Percentiles rank a stretch among this genome's conserved stretches.
Evolutionary conservation across 2,113 vertebrate genomes (phyloP).

Genomic region (Eretmochelys imbricata): DNA sequence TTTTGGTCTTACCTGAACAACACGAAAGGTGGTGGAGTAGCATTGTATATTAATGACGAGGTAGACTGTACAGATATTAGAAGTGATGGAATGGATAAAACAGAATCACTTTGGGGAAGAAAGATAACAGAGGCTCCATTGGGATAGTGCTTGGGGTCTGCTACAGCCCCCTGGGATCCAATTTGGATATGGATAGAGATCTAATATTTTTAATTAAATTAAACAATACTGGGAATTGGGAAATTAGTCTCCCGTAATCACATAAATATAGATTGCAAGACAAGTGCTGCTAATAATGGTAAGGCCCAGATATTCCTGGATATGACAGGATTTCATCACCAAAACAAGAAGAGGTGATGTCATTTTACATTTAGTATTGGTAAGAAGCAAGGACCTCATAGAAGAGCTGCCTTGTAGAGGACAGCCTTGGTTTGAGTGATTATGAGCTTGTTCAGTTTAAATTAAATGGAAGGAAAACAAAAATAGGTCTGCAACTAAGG

Average conservation of each 20-base stretch:
- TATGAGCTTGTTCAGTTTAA: too few relatives aligned
- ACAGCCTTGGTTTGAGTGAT: too few relatives aligned
- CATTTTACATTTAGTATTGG: too few relatives aligned
- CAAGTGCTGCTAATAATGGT: not conserved
- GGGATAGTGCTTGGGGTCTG: not conserved
- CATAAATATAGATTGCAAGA: too few relatives aligned
- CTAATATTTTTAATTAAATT: not conserved
- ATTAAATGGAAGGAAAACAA: too few relatives aligned
- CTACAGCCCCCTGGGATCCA: not conserved
- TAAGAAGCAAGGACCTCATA: too few relatives aligned
- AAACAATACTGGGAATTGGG: not conserved
- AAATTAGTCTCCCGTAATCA: not conserved
- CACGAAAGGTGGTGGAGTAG: not conserved
- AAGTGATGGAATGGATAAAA: not conserved
- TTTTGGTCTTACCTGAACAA: too few relatives aligned
- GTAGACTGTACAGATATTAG: not conserved
- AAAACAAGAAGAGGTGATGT: too few relatives aligned
- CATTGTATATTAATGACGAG: not conserved
- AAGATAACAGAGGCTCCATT: not conserved
- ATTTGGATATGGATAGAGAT: not conserved
- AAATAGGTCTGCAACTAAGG: too few relatives aligned
- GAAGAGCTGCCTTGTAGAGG: too few relatives aligned
- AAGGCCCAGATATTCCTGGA: too few relatives aligned
- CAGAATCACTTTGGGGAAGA: not conserved
- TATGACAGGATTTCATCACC: too few relatives aligned